Conservation (phyloP, 2,113 vertebrate species). For the Microcebus murinus region DNA sequence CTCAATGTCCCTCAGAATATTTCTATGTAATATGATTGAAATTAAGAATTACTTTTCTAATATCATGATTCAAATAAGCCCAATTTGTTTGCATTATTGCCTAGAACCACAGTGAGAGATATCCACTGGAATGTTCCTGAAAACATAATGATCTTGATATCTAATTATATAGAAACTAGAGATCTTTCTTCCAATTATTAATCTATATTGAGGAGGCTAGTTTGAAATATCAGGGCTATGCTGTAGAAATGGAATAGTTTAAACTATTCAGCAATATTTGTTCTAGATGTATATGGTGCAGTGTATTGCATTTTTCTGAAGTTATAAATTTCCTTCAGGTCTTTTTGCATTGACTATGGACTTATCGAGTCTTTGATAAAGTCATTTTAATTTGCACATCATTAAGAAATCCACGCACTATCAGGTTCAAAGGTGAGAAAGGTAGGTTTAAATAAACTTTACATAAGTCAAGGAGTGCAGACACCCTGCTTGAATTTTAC, state of each 20-base stretch:
- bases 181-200: constrained; percentile 12
- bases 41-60: background rate
- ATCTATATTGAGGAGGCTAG: background rate
- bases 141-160: background rate
- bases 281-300: background rate
- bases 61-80: background rate
- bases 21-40: background rate
- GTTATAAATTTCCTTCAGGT: constrained; percentile 24
- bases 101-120: background rate
- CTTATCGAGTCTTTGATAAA: constrained; percentile 78
- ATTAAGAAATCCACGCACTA: constrained; percentile 80
- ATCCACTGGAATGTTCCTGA: background rate
- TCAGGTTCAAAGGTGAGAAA: constrained; percentile 76
- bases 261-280: constrained; percentile 38
- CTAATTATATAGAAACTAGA: background rate
- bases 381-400: constrained; percentile 83
- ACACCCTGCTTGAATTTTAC: constrained; percentile 64
- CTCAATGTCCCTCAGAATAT: background rate
- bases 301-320: constrained; percentile 42
- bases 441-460: constrained; percentile 79
- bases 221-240: background rate
- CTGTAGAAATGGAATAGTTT: background rate
- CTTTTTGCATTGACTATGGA: constrained; percentile 28
- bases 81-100: background rate
- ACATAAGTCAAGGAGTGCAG: constrained; percentile 79